Evolutionary conservation across 2,113 vertebrate genomes (phyloP).

Genomic region (Sinocyclocheilus grahami): DNA sequence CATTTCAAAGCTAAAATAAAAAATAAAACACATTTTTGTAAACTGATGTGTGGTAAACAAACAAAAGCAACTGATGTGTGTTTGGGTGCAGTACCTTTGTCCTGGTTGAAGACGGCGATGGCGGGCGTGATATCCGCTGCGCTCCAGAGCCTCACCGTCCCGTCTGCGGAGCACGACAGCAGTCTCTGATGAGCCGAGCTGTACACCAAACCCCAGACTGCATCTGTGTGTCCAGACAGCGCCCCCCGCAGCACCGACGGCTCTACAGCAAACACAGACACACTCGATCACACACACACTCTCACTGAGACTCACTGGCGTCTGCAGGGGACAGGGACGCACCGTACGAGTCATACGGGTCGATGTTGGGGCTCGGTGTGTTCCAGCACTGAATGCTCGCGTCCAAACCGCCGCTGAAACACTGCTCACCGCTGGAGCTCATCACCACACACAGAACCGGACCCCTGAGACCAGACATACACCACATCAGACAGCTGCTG

Average conservation of each 20-base stretch:
- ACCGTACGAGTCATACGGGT: conserved; percentile 98
- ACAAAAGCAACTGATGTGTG: too few relatives aligned
- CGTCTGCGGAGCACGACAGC: conserved; percentile 95
- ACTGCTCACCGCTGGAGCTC: conserved; percentile 94
- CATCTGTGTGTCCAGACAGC: conserved; percentile 89
- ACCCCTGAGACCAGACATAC: conserved; percentile 74
- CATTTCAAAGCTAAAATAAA: too few relatives aligned
- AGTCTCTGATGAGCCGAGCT: conserved; percentile 89
- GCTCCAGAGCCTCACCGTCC: conserved; percentile 92
- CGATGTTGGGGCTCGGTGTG: conserved; percentile 92
- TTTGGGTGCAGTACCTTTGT: conserved; percentile 78
- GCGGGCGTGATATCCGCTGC: conserved; percentile 84
- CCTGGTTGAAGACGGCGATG: conserved; percentile 88
- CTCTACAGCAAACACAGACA: conserved; percentile 71
- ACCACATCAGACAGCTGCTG: too few relatives aligned
- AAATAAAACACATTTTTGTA: too few relatives aligned
- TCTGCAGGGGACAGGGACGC: conserved; percentile 30
- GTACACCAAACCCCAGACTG: conserved; percentile 94
- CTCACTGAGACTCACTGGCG: too few relatives aligned
- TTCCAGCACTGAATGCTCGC: conserved; percentile 96
- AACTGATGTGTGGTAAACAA: too few relatives aligned
- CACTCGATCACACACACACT: too few relatives aligned
- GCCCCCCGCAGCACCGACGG: conserved; percentile 88
- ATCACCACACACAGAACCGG: conserved; percentile 97
- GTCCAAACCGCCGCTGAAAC: conserved; percentile 93